Percentiles rank a stretch among this genome's conserved stretches.
Conservation (phyloP, 2,113 vertebrate species). For the Lophochroa leadbeateri region DNA sequence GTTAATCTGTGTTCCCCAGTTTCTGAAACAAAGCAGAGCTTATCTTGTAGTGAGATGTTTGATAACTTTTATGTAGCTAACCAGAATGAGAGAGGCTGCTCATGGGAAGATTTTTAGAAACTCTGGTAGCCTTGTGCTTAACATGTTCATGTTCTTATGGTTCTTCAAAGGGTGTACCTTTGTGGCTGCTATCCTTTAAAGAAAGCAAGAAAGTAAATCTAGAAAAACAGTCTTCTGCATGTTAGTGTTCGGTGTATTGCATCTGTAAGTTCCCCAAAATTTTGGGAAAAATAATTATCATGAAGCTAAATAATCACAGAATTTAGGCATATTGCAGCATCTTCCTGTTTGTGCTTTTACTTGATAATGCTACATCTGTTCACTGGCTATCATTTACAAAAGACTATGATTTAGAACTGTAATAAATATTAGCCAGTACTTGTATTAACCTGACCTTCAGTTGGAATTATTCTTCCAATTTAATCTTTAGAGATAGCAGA, state of each 20-base stretch:
- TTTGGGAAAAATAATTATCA: neutral
- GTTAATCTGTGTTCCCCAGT: neutral
- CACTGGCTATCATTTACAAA: neutral
- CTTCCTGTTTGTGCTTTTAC: neutral
- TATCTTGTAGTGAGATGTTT: conserved; percentile 4
- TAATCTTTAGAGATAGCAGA: neutral
- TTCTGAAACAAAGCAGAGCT: conserved; percentile 27
- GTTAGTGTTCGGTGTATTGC: neutral
- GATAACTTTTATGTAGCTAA: neutral
- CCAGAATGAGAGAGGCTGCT: neutral
- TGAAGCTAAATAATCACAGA: neutral
- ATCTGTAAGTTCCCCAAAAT: neutral
- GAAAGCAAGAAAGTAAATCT: neutral
- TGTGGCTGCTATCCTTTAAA: neutral
- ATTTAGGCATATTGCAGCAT: neutral
- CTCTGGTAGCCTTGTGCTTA: neutral
- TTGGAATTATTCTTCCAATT: neutral
- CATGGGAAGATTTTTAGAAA: neutral
- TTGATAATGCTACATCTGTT: neutral
- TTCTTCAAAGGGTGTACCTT: neutral
- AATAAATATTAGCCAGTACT: neutral
- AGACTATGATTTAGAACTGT: neutral
- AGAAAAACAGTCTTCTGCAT: neutral
- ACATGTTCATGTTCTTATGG: neutral
- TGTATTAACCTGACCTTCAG: neutral